Evolutionary conservation across 2,797 vertebrate genomes (phyloP).

Genomic region (Amphiprion clarkii): DNA sequence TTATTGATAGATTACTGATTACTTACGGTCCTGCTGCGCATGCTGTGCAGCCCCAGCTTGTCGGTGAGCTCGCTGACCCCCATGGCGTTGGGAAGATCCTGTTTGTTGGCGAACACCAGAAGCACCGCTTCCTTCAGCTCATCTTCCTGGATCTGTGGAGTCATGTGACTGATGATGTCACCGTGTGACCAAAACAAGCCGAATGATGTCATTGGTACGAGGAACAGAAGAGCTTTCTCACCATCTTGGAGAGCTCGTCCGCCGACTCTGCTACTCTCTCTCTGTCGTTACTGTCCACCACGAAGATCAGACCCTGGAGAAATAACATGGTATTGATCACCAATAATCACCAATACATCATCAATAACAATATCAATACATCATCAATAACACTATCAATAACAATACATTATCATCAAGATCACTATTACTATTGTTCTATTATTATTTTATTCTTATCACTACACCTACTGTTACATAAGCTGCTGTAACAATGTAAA

Average conservation of each 20-base stretch:
- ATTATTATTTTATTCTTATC: too few relatives aligned
- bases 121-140: conserved; percentile 89
- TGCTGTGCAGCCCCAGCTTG: conserved; percentile 87
- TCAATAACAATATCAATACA: too few relatives aligned
- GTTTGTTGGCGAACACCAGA: conserved; percentile 92
- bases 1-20: not conserved
- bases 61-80: conserved; percentile 88
- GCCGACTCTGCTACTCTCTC: conserved; percentile 89
- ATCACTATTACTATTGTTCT: too few relatives aligned
- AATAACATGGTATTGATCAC: not conserved
- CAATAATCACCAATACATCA: too few relatives aligned
- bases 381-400: too few relatives aligned
- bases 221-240: conserved; percentile 53
- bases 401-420: too few relatives aligned
- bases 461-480: too few relatives aligned
- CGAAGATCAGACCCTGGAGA: conserved; percentile 87
- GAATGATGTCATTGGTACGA: too few relatives aligned
- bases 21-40: conserved; percentile 88
- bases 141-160: conserved; percentile 87
- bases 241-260: conserved; percentile 91
- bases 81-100: conserved; percentile 93
- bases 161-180: conserved; percentile 14
- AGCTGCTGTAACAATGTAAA: too few relatives aligned
- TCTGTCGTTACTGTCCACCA: conserved; percentile 92
- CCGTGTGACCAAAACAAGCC: too few relatives aligned